phyloP scores from a whole-genome alignment of 2,797 vertebrate species.

The Lophius americanus region DNA sequence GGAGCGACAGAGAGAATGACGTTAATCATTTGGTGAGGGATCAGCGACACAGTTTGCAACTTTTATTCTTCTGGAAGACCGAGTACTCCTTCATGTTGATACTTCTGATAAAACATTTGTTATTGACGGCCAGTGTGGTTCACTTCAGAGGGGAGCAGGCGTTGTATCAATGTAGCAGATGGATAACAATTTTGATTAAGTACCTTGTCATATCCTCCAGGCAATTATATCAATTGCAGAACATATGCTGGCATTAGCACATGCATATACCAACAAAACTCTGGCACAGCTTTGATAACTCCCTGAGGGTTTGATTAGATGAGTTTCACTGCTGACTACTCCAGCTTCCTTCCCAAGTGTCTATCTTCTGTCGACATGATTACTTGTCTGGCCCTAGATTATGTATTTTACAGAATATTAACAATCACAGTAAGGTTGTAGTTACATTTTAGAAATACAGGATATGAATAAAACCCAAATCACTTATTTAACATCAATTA shows the following conservation, averaged over 20 bases:
- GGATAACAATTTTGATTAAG: constrained; percentile 67
- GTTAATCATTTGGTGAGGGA: constrained; percentile 14
- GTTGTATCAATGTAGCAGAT: constrained; percentile 48
- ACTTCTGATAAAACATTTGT: constrained; percentile 20
- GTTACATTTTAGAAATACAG: not conserved
- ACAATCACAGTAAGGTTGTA: constrained; percentile 26
- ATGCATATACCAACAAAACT: constrained; percentile 42
- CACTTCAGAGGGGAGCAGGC: constrained; percentile 29
- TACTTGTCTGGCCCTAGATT: constrained; percentile 22
- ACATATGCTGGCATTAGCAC: constrained; percentile 21
- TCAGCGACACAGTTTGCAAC: constrained; percentile 5
- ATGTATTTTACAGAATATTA: constrained; percentile 21
- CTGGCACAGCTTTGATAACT: constrained; percentile 72
- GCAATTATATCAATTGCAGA: constrained; percentile 76
- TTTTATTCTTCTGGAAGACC: not conserved
- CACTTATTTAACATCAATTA: constrained; percentile 1
- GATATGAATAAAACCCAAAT: not conserved
- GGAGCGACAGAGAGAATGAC: constrained; percentile 1
- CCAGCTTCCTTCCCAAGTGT: constrained; percentile 42
- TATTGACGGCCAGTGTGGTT: constrained; percentile 7
- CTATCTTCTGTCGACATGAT: constrained; percentile 51
- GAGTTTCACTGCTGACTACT: constrained; percentile 60
- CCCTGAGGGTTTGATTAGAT: constrained; percentile 73
- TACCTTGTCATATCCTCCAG: constrained; percentile 68
- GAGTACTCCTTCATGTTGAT: not conserved